A percentile compares a stretch with the other conserved stretches of the same genome.
phyloP scores from a whole-genome alignment of 35 echinoderm and acorn worm genomes.

The Heliocidaris erythrogramma region DNA sequence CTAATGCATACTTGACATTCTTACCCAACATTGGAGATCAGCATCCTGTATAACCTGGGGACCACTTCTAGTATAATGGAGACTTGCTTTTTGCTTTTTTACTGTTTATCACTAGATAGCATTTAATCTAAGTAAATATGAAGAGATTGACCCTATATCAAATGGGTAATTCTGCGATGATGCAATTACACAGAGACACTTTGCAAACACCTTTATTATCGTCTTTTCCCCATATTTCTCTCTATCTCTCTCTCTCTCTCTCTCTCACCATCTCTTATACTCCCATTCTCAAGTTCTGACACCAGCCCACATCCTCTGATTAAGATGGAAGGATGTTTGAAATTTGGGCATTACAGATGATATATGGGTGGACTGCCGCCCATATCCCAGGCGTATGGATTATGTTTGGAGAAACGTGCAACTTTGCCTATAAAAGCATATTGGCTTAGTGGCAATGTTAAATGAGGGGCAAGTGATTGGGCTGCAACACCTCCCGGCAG shows the following conservation, averaged over 20 bases:
- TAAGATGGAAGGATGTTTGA: constrained; percentile 3
- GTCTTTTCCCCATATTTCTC: background rate
- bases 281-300: background rate
- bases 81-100: background rate
- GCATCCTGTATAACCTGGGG: too few species aligned
- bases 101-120: background rate
- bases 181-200: background rate
- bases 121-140: background rate
- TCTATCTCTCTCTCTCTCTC: background rate
- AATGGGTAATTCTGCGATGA: background rate
- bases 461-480: background rate
- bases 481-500: background rate
- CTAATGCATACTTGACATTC: too few species aligned
- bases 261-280: background rate
- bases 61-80: too few species aligned
- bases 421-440: background rate
- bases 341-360: background rate
- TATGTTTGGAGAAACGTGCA: background rate
- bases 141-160: background rate
- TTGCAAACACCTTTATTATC: background rate
- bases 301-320: background rate
- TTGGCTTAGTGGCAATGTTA: constrained; percentile 2
- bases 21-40: too few species aligned
- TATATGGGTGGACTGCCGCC: background rate
- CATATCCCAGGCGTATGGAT: background rate